Evolutionary conservation across 1,140 invertebrate species (phyloP).

Genomic region (Drosophila tristis): DNA sequence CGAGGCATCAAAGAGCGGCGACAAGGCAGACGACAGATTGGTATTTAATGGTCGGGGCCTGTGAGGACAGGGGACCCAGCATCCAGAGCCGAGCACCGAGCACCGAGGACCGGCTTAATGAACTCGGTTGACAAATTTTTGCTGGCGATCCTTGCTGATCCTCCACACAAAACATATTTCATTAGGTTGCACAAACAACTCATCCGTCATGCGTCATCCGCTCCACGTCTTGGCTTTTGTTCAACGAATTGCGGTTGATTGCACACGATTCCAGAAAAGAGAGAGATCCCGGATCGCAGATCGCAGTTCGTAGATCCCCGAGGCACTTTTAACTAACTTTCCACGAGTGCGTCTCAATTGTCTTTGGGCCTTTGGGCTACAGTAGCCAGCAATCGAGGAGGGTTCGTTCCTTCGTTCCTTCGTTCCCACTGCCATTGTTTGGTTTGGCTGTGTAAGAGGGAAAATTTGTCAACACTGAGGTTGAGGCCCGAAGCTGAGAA

Average conservation of each 20-base stretch:
- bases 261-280: constrained; percentile 73
- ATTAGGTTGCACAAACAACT: constrained; percentile 79
- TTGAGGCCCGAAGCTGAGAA: constrained; percentile 34
- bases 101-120: constrained; percentile 62
- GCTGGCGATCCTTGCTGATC: constrained; percentile 65
- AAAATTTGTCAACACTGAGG: constrained; percentile 65
- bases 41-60: constrained; percentile 72
- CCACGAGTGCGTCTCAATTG: constrained; percentile 61
- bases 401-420: constrained; percentile 5
- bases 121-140: constrained; percentile 78
- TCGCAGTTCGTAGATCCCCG: constrained; percentile 11
- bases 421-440: too few species aligned
- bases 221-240: constrained; percentile 48
- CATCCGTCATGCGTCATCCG: constrained; percentile 41
- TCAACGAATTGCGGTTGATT: constrained; percentile 79
- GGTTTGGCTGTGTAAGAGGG: neutral
- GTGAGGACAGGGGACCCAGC: neutral
- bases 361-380: constrained; percentile 49
- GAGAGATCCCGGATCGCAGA: neutral
- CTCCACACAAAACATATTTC: constrained; percentile 60
- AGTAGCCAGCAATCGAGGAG: constrained; percentile 39
- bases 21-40: constrained; percentile 53
- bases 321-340: constrained; percentile 69
- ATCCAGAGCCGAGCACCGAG: neutral
- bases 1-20: constrained; percentile 75